Base-by-base conservation (phyloP, 2,888 invertebrate species). In the Melieria crassipennis region DNA sequence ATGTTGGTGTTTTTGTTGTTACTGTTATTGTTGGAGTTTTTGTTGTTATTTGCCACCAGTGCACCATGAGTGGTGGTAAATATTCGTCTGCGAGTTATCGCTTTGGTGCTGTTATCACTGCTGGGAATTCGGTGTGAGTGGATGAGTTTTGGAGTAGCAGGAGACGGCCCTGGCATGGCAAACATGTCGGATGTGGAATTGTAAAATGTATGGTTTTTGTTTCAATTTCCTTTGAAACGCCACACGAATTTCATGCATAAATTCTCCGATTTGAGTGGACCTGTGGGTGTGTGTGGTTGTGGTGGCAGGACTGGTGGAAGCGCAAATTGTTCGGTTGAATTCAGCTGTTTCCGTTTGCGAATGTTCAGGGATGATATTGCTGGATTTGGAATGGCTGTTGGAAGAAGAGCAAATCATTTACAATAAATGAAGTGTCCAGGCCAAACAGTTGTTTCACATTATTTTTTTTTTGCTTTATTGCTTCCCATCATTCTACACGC, bases 221-320 rank as follows among this genome's bases (percentile, higher is more conserved):
- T 82, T 82, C 82, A 81, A 82, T 81, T 82, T 82, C 83, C 81
- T 82, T 82, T 81, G 77, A 61, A 65, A 82, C 81, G 79, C 78
- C 81, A 80, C 82, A 78, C 82, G 77, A 81, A 79, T 72, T 72
- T 72, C 65, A 72, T 69, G 72, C 72, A 57, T 57, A 65, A 65
- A 55, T 69, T 61, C 62, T 7, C 45, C 56, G 60, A n/a, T n/a
- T 30, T 30, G 30, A 30, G 30, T 30, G 30, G 30, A 30, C 30
- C 2, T 30, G 30, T 30, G 30, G 30, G 30, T 30, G 30, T 30
- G 30, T 30, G 30, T 30, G 1, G 30, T 30, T 30, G 30, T 30
- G 30, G 30, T 30, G 30, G 30, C 30, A 30, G 30, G 30, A 30
- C 30, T 2, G 3, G 30, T 30, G 30, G 30, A 30, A 30, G 30